Base-by-base conservation (phyloP, 2,113 vertebrate species). In the Narcine bancroftii region DNA sequence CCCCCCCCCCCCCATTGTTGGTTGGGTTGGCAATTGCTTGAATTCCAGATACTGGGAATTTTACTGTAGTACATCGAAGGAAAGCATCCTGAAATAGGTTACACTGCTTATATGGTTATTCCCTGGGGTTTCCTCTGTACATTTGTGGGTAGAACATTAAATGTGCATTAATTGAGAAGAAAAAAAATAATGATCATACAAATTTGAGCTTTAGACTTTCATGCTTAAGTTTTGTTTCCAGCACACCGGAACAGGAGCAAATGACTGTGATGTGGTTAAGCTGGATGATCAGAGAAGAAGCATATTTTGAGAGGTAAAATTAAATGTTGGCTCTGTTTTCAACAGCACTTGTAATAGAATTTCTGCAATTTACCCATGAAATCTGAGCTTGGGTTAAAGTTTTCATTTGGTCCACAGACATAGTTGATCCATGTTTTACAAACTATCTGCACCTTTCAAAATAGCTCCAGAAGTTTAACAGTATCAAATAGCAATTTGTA, bases 271-370 rank as follows among this genome's bases (percentile, higher is more conserved):
- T 99, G 95, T 99, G 99, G 99, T 96, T 99, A 33, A 99, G 98
- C 45, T 99, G 99, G 98, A 99, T 99, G 99, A 99, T 99, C 95
- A 99, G 99, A 94, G 99, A 99, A 93, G 99, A 99, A 94, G 99
- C 98, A 83, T 99, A 99, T 95, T 99, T 99, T 95, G 99, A 99
- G 94, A 99, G 99, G 99, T 99, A 94, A 95, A 93, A n/a, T 56
- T 36, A 17, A 69, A 6, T 91, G 2, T 69, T 91, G 63, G 39
- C 24, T 33, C 0, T 71, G 85, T 19, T 89, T 89, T 65, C 85
- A 65, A 29, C 15, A 3, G 9, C 60, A 63, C 17, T 63, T 75
- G n/a, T 29, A 75, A 75, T 26, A 24, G n/a, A n/a, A 63, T 87
- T 60, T 39, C 53, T 60, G 19, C 60, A 19, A 39, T 65, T 36